A percentile compares a stretch with the other conserved stretches of the same genome.
phyloP scores from a whole-genome alignment of 2,797 vertebrate genomes.

The Anisognathus igniventris region DNA sequence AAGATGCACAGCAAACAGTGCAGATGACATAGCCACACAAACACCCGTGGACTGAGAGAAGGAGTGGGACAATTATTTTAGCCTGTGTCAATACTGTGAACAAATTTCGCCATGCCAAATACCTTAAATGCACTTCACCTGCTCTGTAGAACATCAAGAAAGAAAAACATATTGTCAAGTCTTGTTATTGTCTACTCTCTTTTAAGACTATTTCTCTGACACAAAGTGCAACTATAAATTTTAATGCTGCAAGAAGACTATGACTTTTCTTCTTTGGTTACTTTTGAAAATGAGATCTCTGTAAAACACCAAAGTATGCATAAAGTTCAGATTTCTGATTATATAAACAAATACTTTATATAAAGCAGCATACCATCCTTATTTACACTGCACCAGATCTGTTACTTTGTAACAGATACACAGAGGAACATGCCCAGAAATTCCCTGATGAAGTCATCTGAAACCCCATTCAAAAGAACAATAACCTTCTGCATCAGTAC shows the following conservation, averaged over 20 bases:
- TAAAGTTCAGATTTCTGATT: not conserved
- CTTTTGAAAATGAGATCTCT: not conserved
- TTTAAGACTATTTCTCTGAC: not conserved
- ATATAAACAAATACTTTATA: not conserved
- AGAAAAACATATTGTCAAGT: not conserved
- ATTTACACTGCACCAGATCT: not conserved
- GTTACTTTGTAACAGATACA: not conserved
- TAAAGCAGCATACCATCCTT: not conserved
- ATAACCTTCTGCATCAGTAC: not conserved
- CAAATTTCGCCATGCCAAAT: not conserved
- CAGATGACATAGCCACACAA: not conserved
- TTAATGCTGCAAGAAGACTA: not conserved
- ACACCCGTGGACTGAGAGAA: fast-evolving
- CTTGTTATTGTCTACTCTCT: not conserved
- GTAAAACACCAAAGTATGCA: not conserved
- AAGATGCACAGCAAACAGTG: not conserved
- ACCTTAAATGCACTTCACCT: not conserved
- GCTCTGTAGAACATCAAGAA: not conserved
- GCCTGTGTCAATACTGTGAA: not conserved
- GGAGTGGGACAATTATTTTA: not conserved
- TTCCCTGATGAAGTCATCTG: not conserved
- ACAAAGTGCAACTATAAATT: not conserved
- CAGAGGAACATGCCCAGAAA: not conserved
- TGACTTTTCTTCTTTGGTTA: not conserved
- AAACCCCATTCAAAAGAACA: not conserved